Evolutionary conservation across 2,797 vertebrate genomes (phyloP), one percentile per base, ranked within the genome.

Genomic region (Botia almorhae): DNA sequence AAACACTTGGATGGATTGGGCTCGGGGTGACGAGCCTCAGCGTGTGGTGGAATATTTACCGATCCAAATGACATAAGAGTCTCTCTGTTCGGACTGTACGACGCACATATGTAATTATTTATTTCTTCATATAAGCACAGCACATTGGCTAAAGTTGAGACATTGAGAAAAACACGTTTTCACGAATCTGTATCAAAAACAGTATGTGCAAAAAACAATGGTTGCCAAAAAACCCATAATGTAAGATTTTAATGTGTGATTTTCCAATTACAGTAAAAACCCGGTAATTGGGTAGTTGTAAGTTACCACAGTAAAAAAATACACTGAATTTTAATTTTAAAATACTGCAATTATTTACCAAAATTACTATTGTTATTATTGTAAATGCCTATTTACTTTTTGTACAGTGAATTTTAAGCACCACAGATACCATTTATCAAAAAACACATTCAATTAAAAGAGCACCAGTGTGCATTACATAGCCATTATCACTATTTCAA

Each of bases 211-310:
- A 63, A 63, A 33, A 19, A 26, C 21, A 6, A 26, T 61, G 12
- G 23, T 53, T 53, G 14, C 58, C 23, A 63, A 11, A 14, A 63
- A 63, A 29, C 26, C 5, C 60, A 63, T 39, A 10, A 7, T 63
- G 2, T 58, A 58, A 23, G 19, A 58, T 17, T 10, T 8, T 43
- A 13, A 23, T 60, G 3, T 64, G 39, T 23, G 19, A 4, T 1
- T 3, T 58, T 58, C 50, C 60, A 43, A 75, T 53, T 61, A 58
- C 29, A 74, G 51, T 81, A 69, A 83, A 81, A 82, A 26, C 16
- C 48, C 58, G 56, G 78, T 76, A 86, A 89, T 86, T 80, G 79
- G 82, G 86, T 81, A 84, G 29, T 29, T 29, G 29, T 2, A 29
- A 29, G 29, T 29, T 29, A 29, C 29, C 4, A 29, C 29, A 29